Base-by-base conservation (phyloP, 2,113 vertebrate species). In the Phaethon lepturus region DNA sequence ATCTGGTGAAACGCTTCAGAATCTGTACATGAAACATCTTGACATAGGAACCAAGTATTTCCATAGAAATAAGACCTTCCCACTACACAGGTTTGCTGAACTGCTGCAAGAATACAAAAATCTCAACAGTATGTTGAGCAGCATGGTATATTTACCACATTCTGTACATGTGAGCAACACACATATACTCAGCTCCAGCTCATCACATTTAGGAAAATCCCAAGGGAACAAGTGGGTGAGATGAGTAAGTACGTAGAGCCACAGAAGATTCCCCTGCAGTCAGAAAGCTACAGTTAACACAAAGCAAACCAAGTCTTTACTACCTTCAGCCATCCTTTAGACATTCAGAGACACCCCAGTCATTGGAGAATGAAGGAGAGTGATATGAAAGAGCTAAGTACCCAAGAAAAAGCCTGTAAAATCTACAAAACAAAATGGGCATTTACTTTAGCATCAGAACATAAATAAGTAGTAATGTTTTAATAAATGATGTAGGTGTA, bases 401-500 rank as follows among this genome's bases (percentile, higher is more conserved):
- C 40, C 13, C 52, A 83, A 86, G 74, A 97, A 97, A 92, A 88
- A 76, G 50, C 67, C 92, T 92, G 94, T 95, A 97, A 95, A 96
- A 67, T 50, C 93, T 96, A 83, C 75, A 92, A 95, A 95, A 97
- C 97, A 97, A 97, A 98, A 97, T n/a, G 92, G 80, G 71, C 94
- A 93, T 97, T 97, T 98, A 97, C 92, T 89, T 95, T 38, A 97
- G 85, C 92, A 97, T 90, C 83, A 76, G 94, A 97, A 96, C 93
- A 95, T 96, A 97, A 96, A 96, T 93, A 97, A 97, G 94, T 90
- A 96, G 95, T 50, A 96, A 97, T 90, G 86, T 90, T 97, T 95
- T 88, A 96, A 98, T 98, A 96, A 98, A 98, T 95, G 88, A 98
- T 97, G 88, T 75, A 97, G 81, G 56, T 53, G 63, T 69, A 86